Evolutionary conservation across 1,140 invertebrate species (phyloP), one percentile per base, ranked within the genome.

Genomic region (Pomacea maculata): DNA sequence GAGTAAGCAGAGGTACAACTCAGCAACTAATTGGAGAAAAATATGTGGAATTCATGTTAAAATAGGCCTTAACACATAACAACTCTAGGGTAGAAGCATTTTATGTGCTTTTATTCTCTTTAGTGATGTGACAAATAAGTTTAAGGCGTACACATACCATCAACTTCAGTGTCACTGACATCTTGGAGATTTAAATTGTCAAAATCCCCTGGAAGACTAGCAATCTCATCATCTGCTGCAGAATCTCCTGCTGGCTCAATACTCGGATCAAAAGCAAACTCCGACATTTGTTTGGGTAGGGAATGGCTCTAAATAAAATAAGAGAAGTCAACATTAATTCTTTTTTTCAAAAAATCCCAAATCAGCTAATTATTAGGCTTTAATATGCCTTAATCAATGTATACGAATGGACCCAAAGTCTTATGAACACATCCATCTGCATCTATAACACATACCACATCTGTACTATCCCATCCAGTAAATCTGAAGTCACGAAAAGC

Each of bases 181-280:
- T 83, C 82, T 4, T 78, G 57, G 71, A 76, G 84, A 79, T 85
- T 80, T 25, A 79, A 84, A 14, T 34, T 7, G 14, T 78, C 77
- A 70, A 78, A 19, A 14, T 81, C 86, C 19, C 77, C 83, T 79
- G 72, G 74, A 15, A 80, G 64, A 55, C 83, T 84, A 25, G 74
- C 75, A 29, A 83, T 61, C 55, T 81, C 83, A 70, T 86, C 84
- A 61, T 85, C 84, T 15, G 85, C 82, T 34, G 67, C 76, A 70
- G 77, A 70, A 29, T 19, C 64, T 17, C 19, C 17, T 19, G 90
- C 91, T 11, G 87, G 84, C 80, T 91, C 89, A 79, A 91, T 90
- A 79, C 91, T 86, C 19, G 91, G 87, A 85, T 92, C 92, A 90
- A 92, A 92, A 8, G 87, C 89, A 85, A 91, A 89, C 8, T 87